Conservation (phyloP, 2,888 invertebrate species). For the Coronaproctus castanopsis region DNA sequence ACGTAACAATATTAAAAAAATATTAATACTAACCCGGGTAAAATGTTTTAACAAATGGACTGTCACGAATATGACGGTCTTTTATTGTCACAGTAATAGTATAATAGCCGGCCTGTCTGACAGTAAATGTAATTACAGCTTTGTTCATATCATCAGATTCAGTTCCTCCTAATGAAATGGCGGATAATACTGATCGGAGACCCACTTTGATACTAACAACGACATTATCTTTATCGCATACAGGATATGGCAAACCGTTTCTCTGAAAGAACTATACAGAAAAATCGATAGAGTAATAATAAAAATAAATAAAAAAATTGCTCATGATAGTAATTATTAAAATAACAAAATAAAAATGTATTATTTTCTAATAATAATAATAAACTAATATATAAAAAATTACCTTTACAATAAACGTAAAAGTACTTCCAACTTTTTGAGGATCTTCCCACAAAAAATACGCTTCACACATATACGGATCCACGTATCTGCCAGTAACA, state of each 20-base stretch:
- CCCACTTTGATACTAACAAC: slow-evolving; percentile 61
- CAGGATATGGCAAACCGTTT: slow-evolving; percentile 83
- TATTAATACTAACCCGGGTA: slow-evolving; percentile 42
- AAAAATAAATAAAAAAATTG: too few relatives aligned
- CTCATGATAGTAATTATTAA: too few relatives aligned
- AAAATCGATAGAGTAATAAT: too few relatives aligned
- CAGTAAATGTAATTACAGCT: slow-evolving; percentile 77
- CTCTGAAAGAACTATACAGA: slow-evolving; percentile 57
- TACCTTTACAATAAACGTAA: slow-evolving; percentile 65
- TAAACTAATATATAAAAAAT: too few relatives aligned
- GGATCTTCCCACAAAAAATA: slow-evolving; percentile 84
- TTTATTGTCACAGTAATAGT: slow-evolving; percentile 66
- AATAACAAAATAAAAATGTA: too few relatives aligned
- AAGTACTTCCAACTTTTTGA: slow-evolving; percentile 69
- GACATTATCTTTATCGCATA: slow-evolving; percentile 80
- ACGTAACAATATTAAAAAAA: too few relatives aligned
- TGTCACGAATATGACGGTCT: slow-evolving; percentile 59
- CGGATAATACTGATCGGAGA: slow-evolving; percentile 39
- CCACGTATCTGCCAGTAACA: slow-evolving; percentile 75
- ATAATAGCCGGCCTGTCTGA: slow-evolving; percentile 75
- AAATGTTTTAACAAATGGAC: slow-evolving; percentile 67
- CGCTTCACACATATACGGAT: slow-evolving; percentile 58
- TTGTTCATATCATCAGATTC: slow-evolving; percentile 69
- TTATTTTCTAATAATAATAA: too few relatives aligned
- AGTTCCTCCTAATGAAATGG: slow-evolving; percentile 66